Percentiles rank a stretch among this genome's conserved stretches.
Conservation (phyloP, 2,113 vertebrate genomes). For the Orthonyx spaldingii region DNA sequence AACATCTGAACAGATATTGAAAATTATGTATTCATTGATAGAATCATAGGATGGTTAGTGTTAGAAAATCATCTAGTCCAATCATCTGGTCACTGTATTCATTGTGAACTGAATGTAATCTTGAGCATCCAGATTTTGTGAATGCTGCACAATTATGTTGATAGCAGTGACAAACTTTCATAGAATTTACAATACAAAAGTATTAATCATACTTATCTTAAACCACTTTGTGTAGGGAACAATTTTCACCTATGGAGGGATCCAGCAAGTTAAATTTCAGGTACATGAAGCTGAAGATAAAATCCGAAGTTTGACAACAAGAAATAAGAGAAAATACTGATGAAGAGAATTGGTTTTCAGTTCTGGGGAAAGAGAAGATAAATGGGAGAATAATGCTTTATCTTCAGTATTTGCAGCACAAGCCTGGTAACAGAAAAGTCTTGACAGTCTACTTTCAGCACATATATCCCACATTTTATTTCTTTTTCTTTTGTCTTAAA, state of each 20-base stretch:
- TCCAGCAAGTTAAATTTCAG: background rate
- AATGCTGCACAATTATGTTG: background rate
- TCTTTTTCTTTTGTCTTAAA: background rate
- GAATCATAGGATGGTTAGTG: background rate
- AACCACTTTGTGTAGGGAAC: background rate
- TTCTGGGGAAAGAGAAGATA: background rate
- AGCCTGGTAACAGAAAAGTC: background rate
- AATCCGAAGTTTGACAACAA: background rate
- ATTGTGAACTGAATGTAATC: background rate
- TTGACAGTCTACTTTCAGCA: background rate
- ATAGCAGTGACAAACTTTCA: background rate
- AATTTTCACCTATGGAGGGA: background rate
- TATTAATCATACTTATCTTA: background rate
- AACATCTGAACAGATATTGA: background rate
- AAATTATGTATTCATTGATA: background rate
- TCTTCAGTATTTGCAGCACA: background rate
- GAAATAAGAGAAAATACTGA: background rate
- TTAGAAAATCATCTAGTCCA: background rate
- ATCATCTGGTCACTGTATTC: background rate
- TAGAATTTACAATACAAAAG: background rate
- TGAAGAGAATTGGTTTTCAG: background rate
- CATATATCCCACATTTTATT: background rate
- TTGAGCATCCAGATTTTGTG: background rate
- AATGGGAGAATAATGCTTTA: background rate
- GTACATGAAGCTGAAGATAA: background rate